Evolutionary conservation across 2,888 invertebrate species (phyloP).

Genomic region (Drosophila atripex): DNA sequence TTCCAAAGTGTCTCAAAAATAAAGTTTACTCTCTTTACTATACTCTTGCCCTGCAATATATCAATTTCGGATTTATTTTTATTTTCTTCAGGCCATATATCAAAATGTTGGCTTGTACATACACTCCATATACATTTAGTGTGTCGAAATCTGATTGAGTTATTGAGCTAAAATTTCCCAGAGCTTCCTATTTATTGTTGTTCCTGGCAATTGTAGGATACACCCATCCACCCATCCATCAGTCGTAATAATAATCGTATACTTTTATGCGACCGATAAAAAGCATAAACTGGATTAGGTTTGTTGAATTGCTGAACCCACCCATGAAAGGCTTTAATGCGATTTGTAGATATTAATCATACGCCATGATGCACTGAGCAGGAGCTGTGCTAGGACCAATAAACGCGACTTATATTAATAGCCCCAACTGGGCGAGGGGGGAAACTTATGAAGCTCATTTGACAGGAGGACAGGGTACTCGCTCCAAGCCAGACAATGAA

Average conservation of each 20-base stretch:
- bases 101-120: constrained; percentile 42
- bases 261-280: constrained; percentile 52
- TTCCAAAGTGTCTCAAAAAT: constrained; percentile 5
- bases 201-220: constrained; percentile 39
- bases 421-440: constrained; percentile 9
- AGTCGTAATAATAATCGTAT: constrained; percentile 65
- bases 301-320: constrained; percentile 2
- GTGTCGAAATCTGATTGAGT: constrained; percentile 71
- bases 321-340: constrained; percentile 59
- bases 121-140: constrained; percentile 26
- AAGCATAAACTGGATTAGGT: constrained; percentile 34
- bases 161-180: constrained; percentile 63
- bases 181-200: constrained; percentile 25
- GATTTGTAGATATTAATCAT: constrained; percentile 69
- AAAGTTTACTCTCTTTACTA: constrained; percentile 24
- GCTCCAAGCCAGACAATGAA: constrained; percentile 23
- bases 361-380: constrained; percentile 62
- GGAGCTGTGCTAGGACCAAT: constrained; percentile 31
- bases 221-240: constrained; percentile 10
- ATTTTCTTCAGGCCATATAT: constrained; percentile 45
- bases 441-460: constrained; percentile 56
- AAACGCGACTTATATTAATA: constrained; percentile 52
- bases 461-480: constrained; percentile 34
- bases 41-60: not conserved
- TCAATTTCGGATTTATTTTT: constrained; percentile 43